phyloP scores from a whole-genome alignment of 2,888 invertebrate genomes.

The Sminthurinus aureus region DNA sequence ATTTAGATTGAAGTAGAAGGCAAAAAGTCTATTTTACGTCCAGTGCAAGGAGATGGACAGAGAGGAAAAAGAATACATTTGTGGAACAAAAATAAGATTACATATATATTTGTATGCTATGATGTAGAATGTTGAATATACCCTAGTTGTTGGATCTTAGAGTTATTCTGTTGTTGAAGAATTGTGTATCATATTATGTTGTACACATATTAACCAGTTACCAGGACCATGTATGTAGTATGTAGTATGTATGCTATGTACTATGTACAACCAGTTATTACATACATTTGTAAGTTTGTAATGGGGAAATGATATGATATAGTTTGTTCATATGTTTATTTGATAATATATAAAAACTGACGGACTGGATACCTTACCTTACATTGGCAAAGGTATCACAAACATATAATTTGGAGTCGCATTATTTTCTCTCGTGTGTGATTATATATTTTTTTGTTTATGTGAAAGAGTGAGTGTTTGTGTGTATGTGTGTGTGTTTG shows the following conservation, averaged over 20 bases:
- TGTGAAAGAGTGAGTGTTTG: too few species aligned
- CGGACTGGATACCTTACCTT: slow-evolving; percentile 26
- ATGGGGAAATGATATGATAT: background rate
- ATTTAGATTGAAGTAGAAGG: background rate
- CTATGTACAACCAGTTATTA: background rate
- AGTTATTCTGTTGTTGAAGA: too few species aligned
- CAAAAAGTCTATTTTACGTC: background rate
- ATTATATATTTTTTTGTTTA: slow-evolving; percentile 46
- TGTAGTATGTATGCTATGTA: background rate
- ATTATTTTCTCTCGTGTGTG: slow-evolving; percentile 56
- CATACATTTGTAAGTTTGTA: background rate
- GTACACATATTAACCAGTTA: background rate
- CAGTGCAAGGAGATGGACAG: background rate
- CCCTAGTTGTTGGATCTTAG: background rate
- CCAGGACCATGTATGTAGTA: background rate
- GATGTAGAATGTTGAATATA: background rate
- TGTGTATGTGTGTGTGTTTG: slow-evolving; percentile 51
- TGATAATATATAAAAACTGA: slow-evolving; percentile 29
- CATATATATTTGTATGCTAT: background rate
- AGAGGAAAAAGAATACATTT: background rate
- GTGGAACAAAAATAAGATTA: too few species aligned
- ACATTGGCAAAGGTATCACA: slow-evolving; percentile 54
- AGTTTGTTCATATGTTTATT: background rate
- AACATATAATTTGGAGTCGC: slow-evolving; percentile 56
- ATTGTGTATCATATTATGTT: background rate